These are phyloP conservation scores for Bovichtus variegatus DNA, from an alignment of 2,797 vertebrate species.

Conservation along the genomic window DNA sequence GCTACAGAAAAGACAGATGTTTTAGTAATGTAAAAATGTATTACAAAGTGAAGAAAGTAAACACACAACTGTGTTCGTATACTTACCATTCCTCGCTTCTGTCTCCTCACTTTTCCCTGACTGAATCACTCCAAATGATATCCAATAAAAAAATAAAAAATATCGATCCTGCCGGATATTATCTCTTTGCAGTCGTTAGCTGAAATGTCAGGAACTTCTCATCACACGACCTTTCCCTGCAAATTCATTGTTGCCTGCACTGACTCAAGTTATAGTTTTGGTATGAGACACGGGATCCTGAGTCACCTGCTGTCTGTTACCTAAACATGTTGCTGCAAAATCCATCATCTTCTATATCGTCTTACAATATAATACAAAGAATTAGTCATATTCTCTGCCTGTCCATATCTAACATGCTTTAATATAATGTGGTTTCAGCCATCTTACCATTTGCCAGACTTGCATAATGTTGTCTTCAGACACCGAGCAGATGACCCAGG, in stretches of 20 bases:
- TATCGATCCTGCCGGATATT: not conserved
- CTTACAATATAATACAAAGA: not conserved
- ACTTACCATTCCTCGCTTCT: slow-evolving; percentile 12
- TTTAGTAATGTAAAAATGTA: not conserved
- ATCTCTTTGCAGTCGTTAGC: not conserved
- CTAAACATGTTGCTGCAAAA: not conserved
- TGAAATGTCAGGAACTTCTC: slow-evolving; percentile 1
- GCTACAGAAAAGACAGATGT: not conserved
- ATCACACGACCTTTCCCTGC: not conserved
- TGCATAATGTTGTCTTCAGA: slow-evolving; percentile 99
- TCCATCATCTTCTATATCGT: not conserved
- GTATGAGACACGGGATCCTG: not conserved
- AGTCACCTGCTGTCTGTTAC: not conserved
- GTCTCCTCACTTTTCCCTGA: slow-evolving; percentile 16
- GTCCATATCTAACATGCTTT: not conserved
- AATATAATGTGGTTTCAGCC: not conserved
- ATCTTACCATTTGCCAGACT: slow-evolving; percentile 95
- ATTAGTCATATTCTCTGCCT: not conserved
- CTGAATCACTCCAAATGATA: slow-evolving; percentile 7
- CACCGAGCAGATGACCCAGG: slow-evolving; percentile 97
- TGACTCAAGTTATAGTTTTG: not conserved
- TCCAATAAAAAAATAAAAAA: too few species aligned
- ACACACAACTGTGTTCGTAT: not conserved
- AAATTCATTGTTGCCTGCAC: not conserved
- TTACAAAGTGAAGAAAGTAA: not conserved